These are phyloP conservation scores for Hydrochoerus hydrochaeris DNA, from an alignment of 2,113 vertebrate species.

Conservation along the genomic window DNA sequence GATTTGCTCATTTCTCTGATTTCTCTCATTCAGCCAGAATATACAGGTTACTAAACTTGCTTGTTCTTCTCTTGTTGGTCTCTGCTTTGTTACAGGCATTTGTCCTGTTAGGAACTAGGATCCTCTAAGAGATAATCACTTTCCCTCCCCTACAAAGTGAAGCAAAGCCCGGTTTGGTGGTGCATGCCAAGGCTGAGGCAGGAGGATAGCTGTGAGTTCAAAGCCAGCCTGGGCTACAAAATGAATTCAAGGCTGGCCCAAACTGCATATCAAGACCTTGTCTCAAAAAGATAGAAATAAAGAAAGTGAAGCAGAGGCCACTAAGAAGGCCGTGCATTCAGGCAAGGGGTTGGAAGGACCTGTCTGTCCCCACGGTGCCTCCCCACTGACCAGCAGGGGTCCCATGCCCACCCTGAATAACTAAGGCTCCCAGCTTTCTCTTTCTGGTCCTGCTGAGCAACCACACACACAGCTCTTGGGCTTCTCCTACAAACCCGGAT, in stretches of 20 bases:
- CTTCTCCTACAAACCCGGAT: neutral
- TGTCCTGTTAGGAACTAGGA: neutral
- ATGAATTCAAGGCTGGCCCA: no score
- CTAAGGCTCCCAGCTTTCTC: neutral
- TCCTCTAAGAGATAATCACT: neutral
- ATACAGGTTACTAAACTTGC: neutral
- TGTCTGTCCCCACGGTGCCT: neutral
- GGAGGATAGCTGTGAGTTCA: no score
- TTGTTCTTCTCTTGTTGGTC: neutral
- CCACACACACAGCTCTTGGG: no score
- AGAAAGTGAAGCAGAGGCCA: neutral
- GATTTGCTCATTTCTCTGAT: neutral
- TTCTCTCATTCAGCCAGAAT: no score
- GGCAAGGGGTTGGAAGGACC: accelerated
- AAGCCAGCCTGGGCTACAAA: no score
- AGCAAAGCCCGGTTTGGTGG: neutral
- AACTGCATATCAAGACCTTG: no score
- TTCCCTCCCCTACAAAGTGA: neutral
- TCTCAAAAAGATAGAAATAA: no score
- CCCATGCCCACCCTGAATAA: neutral
- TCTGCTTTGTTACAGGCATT: neutral
- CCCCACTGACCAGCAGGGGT: neutral
- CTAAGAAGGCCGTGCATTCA: neutral
- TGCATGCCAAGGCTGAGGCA: no score
- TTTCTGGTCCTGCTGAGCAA: no score